Conservation (phyloP, 2,113 vertebrate species). For the Amazona guildingii region DNA sequence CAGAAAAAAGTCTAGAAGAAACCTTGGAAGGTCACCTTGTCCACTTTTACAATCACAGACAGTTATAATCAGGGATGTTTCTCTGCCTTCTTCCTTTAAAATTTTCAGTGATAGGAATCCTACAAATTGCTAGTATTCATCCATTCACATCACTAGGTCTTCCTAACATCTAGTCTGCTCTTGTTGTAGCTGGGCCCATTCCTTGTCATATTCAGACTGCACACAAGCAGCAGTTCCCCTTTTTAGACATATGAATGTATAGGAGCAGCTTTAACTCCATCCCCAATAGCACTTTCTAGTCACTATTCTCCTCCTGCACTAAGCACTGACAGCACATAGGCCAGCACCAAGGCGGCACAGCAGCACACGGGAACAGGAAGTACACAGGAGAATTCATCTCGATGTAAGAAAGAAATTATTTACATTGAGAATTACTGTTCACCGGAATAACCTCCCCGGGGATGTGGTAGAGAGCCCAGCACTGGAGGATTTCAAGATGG, state of each 20-base stretch:
- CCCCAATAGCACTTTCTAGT: not conserved
- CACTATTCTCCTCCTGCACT: not conserved
- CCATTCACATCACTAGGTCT: not conserved
- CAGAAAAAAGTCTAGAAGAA: not conserved
- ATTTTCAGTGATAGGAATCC: too few relatives aligned
- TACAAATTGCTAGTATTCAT: not conserved
- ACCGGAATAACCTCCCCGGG: not conserved
- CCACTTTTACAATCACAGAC: not conserved
- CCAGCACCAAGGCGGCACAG: not conserved
- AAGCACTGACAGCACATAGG: fast-evolving
- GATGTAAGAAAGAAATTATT: not conserved
- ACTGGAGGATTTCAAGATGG: not conserved
- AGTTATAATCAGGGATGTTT: not conserved
- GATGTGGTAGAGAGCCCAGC: not conserved
- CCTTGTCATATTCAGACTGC: not conserved
- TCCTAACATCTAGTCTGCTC: not conserved
- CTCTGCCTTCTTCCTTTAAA: not conserved
- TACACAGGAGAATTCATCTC: not conserved
- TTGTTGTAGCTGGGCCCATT: not conserved
- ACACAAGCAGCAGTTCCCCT: not conserved
- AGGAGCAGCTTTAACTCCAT: not conserved
- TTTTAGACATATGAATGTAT: not conserved
- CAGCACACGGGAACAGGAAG: not conserved
- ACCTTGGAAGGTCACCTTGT: not conserved
- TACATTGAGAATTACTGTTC: not conserved